phyloP scores from a whole-genome alignment of 2,113 vertebrate genomes.

The Grammomys dolichurus region DNA sequence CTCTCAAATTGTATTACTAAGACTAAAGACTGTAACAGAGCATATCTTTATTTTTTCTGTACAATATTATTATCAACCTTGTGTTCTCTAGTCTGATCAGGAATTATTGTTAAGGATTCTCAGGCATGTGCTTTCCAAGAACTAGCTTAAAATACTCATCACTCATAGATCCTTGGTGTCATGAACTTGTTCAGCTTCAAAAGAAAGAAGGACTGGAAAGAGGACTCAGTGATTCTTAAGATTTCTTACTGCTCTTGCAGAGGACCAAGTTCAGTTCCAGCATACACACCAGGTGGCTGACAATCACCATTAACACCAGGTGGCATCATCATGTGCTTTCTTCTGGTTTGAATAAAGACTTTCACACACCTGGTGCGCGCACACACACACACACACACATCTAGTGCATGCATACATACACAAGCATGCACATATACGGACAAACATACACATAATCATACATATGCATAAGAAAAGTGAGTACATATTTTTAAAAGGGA shows the following conservation, averaged over 20 bases:
- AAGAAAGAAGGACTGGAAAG: neutral
- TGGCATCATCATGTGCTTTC: neutral
- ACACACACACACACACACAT: neutral
- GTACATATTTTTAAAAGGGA: neutral
- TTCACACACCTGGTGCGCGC: neutral
- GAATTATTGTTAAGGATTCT: constrained; percentile 76
- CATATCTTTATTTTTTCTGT: constrained; percentile 73
- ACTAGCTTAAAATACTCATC: constrained; percentile 64
- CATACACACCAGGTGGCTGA: neutral
- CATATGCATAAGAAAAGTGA: neutral
- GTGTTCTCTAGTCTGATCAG: constrained; percentile 73
- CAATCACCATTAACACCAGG: neutral
- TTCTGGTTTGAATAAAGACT: neutral
- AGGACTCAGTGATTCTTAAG: too few species aligned
- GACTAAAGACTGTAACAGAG: constrained; percentile 66
- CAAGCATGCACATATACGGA: neutral
- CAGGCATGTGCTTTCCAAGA: constrained; percentile 64
- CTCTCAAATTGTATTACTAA: constrained; percentile 68
- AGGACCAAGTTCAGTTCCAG: neutral
- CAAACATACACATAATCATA: neutral
- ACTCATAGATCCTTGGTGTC: constrained; percentile 57
- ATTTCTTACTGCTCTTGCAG: neutral
- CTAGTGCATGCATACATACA: neutral
- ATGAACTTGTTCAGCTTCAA: constrained; percentile 37
- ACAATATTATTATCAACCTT: constrained; percentile 72